Conservation (phyloP, 2,113 vertebrate species). For the Malurus elegans region DNA sequence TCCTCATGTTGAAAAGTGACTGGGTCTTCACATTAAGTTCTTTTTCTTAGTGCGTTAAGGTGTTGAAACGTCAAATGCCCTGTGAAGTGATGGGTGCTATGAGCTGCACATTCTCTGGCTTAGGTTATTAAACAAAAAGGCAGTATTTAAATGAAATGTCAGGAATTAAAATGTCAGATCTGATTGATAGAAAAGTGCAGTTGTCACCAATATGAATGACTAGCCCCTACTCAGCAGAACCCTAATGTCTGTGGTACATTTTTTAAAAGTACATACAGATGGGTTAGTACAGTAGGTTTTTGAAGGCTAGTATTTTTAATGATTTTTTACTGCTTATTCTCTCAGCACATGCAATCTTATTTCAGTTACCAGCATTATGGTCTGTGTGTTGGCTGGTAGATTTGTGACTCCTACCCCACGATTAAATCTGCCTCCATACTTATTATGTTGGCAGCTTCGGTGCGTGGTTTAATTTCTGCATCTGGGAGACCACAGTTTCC, state of each 20-base stretch:
- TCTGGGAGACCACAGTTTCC: not conserved
- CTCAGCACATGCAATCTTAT: not conserved
- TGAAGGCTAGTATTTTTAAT: not conserved
- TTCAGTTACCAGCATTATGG: not conserved
- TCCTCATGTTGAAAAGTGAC: not conserved
- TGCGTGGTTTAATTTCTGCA: rapidly evolving
- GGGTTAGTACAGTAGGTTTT: not conserved
- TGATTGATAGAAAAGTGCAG: not conserved
- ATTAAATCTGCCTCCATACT: not conserved
- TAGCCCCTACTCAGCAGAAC: not conserved
- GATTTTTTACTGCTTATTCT: not conserved
- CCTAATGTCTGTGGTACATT: not conserved
- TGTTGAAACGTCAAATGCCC: rapidly evolving
- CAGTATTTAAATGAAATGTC: not conserved
- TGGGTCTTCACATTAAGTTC: not conserved
- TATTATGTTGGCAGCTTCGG: not conserved
- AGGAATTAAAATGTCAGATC: not conserved
- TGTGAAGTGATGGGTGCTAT: not conserved
- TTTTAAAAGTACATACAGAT: not conserved
- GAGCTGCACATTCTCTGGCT: not conserved
- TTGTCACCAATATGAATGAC: not conserved
- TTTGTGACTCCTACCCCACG: not conserved
- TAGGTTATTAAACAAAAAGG: not conserved
- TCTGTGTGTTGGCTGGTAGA: not conserved
- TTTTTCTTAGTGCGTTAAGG: not conserved